Percentiles rank a stretch among this genome's conserved stretches.
phyloP scores from a whole-genome alignment of 2,113 vertebrate species.

The Pseudorectes ferrugineus region DNA sequence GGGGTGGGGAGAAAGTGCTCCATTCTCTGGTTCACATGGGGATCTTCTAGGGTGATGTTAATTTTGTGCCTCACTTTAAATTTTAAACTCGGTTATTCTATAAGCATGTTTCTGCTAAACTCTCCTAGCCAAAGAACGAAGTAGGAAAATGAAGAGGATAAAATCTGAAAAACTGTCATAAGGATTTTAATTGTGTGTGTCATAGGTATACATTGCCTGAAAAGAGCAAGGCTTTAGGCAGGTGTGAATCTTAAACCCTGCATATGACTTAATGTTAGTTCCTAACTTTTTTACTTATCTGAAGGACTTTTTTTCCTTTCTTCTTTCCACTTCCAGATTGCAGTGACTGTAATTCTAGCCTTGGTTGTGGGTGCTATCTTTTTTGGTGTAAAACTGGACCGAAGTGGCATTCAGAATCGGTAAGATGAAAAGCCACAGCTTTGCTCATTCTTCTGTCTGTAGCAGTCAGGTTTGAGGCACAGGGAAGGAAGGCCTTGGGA shows the following conservation, averaged over 20 bases:
- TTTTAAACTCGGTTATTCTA: background rate
- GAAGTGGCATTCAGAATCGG: conserved; percentile 67
- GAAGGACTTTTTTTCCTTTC: background rate
- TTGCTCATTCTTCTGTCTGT: background rate
- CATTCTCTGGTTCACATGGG: background rate
- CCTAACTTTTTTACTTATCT: background rate
- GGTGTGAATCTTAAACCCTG: background rate
- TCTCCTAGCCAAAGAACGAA: background rate
- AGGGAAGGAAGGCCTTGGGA: background rate
- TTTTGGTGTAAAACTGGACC: conserved; percentile 53
- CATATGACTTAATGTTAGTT: background rate
- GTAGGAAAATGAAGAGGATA: background rate
- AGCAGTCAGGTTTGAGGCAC: background rate
- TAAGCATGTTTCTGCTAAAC: background rate
- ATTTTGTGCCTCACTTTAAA: background rate
- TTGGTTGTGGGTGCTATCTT: conserved; percentile 67
- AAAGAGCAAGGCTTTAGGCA: background rate
- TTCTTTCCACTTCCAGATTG: conserved; percentile 29
- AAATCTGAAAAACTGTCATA: background rate
- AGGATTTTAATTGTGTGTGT: background rate
- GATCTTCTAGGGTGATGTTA: background rate
- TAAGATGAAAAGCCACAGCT: background rate
- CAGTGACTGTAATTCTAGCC: conserved; percentile 30
- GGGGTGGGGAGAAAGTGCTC: background rate
- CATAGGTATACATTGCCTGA: background rate